Base-by-base conservation (phyloP, 2,888 invertebrate species). In the Melikaiella ostensackeni region DNA sequence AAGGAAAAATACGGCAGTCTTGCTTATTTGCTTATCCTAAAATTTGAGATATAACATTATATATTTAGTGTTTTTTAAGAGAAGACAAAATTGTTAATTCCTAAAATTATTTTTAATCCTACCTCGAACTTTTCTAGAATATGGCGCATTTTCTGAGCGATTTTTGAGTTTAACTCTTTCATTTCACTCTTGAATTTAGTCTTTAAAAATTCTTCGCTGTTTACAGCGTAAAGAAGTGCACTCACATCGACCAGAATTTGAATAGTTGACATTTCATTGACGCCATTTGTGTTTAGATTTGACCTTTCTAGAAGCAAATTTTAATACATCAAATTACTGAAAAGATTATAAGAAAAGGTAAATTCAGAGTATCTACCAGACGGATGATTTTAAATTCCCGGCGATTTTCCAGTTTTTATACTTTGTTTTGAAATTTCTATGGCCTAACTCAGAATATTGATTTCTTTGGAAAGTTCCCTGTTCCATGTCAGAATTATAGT, bases 1-100 rank as follows among this genome's bases (percentile, higher is more conserved):
- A 16, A 84, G 79, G 77, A 86, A 76, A 75, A 84, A 82, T 74
- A 85, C 77, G 27, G 82, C 75, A 6, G 84, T 81, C 9, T 85
- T 79, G 7, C 78, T 80, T 27, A 78, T 59, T 5, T 77, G 30
- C 4, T 81, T 64, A 55, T 82, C 80, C 86, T 86, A 63, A 11
- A 79, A 80, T 55, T 61, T 42, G 13, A 55, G 24, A 2, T 30
- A 30, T 4, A 30, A 4, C 8, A n/a, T 13, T 5, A 33, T 21
- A 11, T 35, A 0, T 30, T 30, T 30, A 27, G 2, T 19, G 0
- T 4, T 30, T 66, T 42, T 21, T 16, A 2, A 11, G 6, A 62
- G 38, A 42, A 16, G 6, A 42, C 16, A 5, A 16, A 5, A 16
- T 16, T 16, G 4, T 3, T 11, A 42, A 42, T 42, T 16, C 9